Evolutionary conservation across 2,888 invertebrate genomes (phyloP).

Genomic region (Sphaerophoria rueppellii): DNA sequence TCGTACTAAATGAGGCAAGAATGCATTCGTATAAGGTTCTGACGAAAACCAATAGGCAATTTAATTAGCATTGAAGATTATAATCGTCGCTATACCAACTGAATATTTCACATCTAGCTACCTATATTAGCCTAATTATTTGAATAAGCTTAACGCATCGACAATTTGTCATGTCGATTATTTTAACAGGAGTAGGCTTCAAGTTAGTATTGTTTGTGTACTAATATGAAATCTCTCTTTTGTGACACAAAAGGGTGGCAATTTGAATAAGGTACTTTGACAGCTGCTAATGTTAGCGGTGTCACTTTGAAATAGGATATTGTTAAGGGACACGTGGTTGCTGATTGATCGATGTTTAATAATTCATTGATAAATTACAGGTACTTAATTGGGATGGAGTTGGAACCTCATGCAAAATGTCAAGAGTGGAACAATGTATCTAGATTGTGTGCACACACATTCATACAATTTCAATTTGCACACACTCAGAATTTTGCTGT

Average conservation of each 20-base stretch:
- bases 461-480: no score
- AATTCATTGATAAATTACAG: no score
- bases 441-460: no score
- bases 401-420: no score
- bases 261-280: neutral
- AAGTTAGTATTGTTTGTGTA: no score
- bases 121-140: constrained; percentile 24
- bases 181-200: no score
- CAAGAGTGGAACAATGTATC: no score
- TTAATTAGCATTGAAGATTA: constrained; percentile 25
- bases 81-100: neutral
- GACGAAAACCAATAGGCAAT: neutral
- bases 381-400: no score
- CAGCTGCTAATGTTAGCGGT: neutral
- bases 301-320: no score
- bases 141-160: neutral
- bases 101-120: neutral
- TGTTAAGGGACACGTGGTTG: neutral
- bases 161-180: neutral
- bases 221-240: no score
- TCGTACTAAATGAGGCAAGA: constrained; percentile 1
- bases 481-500: no score
- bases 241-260: no score
- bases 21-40: neutral
- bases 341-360: neutral